Conservation (phyloP, 2,113 vertebrate genomes). For the Pollimyrus isidori region DNA sequence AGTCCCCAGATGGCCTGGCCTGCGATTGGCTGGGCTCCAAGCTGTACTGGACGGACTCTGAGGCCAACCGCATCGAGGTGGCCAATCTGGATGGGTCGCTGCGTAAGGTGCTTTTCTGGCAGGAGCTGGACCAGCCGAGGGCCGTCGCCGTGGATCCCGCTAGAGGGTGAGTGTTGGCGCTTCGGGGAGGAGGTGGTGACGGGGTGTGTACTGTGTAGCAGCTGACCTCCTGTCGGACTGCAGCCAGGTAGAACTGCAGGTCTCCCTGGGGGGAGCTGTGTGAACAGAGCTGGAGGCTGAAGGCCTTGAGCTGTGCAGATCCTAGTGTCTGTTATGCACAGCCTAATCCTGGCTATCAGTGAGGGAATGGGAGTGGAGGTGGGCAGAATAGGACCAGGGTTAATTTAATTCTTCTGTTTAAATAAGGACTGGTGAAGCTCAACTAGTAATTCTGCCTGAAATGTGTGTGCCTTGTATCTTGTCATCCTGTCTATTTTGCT, state of each 20-base stretch:
- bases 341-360: not conserved
- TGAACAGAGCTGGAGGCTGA: not conserved
- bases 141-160: slow-evolving; percentile 88
- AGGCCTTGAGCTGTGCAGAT: not conserved
- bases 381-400: not conserved
- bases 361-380: not conserved
- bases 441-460: not conserved
- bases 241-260: not conserved
- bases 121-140: slow-evolving; percentile 93
- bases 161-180: slow-evolving; percentile 78
- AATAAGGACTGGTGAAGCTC: not conserved
- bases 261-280: not conserved
- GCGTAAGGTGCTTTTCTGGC: slow-evolving; percentile 94
- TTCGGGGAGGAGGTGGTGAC: not conserved
- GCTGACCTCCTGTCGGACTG: not conserved
- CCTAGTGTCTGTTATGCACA: not conserved
- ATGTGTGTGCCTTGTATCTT: not conserved
- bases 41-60: slow-evolving; percentile 96
- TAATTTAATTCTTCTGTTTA: not conserved
- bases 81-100: slow-evolving; percentile 82
- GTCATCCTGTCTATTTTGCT: not conserved
- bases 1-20: slow-evolving; percentile 89
- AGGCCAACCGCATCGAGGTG: slow-evolving; percentile 93
- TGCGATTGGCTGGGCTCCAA: slow-evolving; percentile 95
- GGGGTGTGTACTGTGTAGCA: not conserved